phyloP scores from a whole-genome alignment of 1,140 invertebrate genomes.

The Neuroterus valhalla region DNA sequence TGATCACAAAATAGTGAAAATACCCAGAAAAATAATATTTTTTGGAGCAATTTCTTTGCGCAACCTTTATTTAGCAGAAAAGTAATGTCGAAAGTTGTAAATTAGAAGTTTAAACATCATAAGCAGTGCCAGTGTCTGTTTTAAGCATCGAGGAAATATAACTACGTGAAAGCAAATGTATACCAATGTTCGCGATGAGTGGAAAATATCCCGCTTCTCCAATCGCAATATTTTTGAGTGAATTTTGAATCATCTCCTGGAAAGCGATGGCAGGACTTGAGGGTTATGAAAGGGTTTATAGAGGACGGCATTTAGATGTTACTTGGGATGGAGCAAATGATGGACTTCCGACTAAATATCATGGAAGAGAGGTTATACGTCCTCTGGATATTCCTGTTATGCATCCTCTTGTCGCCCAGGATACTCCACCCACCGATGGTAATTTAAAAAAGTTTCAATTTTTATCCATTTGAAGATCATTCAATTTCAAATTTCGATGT shows the following conservation, averaged over 20 bases:
- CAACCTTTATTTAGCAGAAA: too few relatives aligned
- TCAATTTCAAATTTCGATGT: background rate
- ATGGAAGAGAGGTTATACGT: conserved; percentile 65
- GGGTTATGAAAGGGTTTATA: conserved; percentile 24
- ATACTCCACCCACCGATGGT: conserved; percentile 60
- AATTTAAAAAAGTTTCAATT: conserved; percentile 50
- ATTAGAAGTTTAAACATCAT: too few relatives aligned
- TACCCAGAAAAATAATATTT: too few relatives aligned
- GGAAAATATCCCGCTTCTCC: background rate
- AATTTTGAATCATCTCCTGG: background rate
- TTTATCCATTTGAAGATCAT: background rate
- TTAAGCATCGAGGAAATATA: too few relatives aligned
- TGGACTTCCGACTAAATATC: conserved; percentile 50
- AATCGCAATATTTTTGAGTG: background rate
- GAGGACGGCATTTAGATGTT: conserved; percentile 7
- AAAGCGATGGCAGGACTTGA: conserved; percentile 25
- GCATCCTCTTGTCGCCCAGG: conserved; percentile 59
- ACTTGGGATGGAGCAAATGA: conserved; percentile 32
- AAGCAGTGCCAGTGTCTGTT: too few relatives aligned
- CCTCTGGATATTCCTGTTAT: conserved; percentile 59
- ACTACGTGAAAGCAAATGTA: too few relatives aligned
- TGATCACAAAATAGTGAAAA: too few relatives aligned
- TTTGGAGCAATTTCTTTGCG: too few relatives aligned
- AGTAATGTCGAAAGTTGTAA: too few relatives aligned
- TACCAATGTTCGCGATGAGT: background rate